Conservation (phyloP, 2,888 invertebrate species). For the Athalia circularis region DNA sequence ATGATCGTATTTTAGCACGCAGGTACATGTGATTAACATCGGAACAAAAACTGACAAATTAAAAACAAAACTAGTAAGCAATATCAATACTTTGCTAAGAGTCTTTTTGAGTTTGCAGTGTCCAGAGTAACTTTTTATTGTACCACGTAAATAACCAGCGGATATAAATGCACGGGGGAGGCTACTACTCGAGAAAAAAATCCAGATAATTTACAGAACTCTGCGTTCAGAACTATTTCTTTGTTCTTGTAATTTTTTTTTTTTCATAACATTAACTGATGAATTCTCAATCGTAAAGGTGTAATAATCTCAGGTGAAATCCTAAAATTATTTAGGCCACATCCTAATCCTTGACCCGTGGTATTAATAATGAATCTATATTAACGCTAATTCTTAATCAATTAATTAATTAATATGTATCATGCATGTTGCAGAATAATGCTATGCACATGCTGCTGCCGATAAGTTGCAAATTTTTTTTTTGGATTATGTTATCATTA, state of each 20-base stretch:
- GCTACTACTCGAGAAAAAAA: not conserved
- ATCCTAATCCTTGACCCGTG: constrained; percentile 15
- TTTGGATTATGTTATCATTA: not conserved
- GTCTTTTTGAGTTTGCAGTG: too few species aligned
- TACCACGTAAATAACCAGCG: too few species aligned
- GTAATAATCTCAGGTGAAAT: not conserved
- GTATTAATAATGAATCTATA: constrained; percentile 1
- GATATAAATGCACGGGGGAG: not conserved
- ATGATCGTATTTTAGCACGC: too few species aligned
- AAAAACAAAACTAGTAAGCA: too few species aligned
- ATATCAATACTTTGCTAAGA: too few species aligned
- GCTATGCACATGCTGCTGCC: constrained; percentile 23
- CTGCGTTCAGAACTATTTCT: too few species aligned
- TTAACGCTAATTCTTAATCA: not conserved
- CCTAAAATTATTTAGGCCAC: not conserved
- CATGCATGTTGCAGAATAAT: constrained; percentile 22
- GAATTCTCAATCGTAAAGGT: not conserved
- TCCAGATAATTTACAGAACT: not conserved
- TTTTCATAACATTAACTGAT: constrained; percentile 1
- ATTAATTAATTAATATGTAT: not conserved
- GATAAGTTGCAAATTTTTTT: constrained; percentile 2
- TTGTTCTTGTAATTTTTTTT: not conserved
- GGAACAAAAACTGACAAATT: too few species aligned
- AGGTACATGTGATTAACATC: too few species aligned
- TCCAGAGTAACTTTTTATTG: too few species aligned